Percentiles rank a stretch among this genome's conserved stretches.
Conservation (phyloP, 1,140 invertebrate genomes). For the Leptoteleia sp. region DNA sequence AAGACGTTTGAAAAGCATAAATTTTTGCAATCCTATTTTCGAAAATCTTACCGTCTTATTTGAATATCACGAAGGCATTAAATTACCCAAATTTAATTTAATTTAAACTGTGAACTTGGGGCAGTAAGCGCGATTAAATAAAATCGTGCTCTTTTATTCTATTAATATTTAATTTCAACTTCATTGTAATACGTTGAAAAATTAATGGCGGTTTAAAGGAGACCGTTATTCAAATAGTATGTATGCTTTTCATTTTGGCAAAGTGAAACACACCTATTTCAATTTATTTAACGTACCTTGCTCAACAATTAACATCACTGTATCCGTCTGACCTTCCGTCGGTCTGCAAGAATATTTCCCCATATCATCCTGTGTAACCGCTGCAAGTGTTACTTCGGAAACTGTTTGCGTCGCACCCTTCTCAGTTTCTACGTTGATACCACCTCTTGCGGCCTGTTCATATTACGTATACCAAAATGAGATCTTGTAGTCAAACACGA, state of each 20-base stretch:
- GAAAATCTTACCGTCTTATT: no score
- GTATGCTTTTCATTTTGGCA: slow-evolving; percentile 1
- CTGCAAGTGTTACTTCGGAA: slow-evolving; percentile 79
- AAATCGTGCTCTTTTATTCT: no score
- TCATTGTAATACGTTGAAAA: no score
- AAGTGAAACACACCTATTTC: slow-evolving; percentile 19
- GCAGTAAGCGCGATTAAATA: no score
- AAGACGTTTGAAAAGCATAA: no score
- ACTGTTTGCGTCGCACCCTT: slow-evolving; percentile 77
- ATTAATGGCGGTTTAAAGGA: no score
- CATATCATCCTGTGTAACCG: slow-evolving; percentile 77
- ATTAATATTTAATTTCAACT: no score
- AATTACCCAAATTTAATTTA: no score
- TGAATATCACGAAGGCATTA: no score
- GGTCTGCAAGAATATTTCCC: slow-evolving; percentile 83
- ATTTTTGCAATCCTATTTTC: no score
- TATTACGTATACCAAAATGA: slow-evolving; percentile 20
- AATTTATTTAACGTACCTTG: slow-evolving; percentile 56
- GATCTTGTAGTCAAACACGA: slow-evolving; percentile 10
- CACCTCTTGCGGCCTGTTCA: slow-evolving; percentile 76
- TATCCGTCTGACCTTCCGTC: slow-evolving; percentile 79
- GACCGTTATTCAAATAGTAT: no score
- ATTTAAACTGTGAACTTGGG: no score
- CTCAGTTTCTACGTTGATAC: slow-evolving; percentile 81
- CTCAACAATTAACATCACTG: slow-evolving; percentile 80